These are phyloP conservation scores for Sebastes matsubarae DNA, from an alignment of 2,797 vertebrate species.

Conservation along the genomic window DNA sequence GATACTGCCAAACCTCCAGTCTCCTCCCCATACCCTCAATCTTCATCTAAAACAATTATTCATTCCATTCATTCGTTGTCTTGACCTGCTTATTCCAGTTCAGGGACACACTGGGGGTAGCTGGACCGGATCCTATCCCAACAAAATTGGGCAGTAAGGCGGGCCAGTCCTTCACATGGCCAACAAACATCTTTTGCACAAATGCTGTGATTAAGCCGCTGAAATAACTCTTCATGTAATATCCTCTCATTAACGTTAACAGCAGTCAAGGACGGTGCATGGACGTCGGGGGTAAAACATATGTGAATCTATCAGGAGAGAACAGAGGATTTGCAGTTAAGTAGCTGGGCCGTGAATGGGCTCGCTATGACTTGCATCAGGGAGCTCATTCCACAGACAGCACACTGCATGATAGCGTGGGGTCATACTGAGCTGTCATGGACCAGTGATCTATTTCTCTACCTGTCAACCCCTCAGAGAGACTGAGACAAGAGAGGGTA, in stretches of 20 bases:
- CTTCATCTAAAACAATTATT: conserved; percentile 66
- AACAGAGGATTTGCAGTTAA: conserved; percentile 65
- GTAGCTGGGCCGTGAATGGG: conserved; percentile 60
- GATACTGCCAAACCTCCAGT: conserved; percentile 41
- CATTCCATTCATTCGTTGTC: conserved; percentile 57
- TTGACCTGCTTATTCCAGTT: conserved; percentile 63
- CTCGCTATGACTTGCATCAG: conserved; percentile 64
- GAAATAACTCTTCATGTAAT: conserved; percentile 61
- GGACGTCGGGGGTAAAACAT: conserved; percentile 43
- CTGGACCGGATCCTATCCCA: conserved; percentile 44
- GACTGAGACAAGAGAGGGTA: conserved; percentile 71
- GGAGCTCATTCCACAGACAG: conserved; percentile 70
- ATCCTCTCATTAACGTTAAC: conserved; percentile 73
- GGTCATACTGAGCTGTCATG: conserved; percentile 84
- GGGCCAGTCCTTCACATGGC: conserved; percentile 51
- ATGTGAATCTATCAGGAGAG: conserved; percentile 60
- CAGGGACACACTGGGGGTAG: conserved; percentile 45
- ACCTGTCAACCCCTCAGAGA: conserved; percentile 89
- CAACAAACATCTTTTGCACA: conserved; percentile 49
- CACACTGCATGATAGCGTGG: conserved; percentile 65
- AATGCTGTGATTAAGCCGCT: conserved; percentile 56
- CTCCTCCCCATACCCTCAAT: conserved; percentile 39
- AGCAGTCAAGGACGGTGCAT: conserved; percentile 74
- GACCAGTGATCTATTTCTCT: conserved; percentile 91
- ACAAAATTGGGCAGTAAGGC: conserved; percentile 54